phyloP scores from a whole-genome alignment of 2,113 vertebrate species.

The Microtus richardsoni region DNA sequence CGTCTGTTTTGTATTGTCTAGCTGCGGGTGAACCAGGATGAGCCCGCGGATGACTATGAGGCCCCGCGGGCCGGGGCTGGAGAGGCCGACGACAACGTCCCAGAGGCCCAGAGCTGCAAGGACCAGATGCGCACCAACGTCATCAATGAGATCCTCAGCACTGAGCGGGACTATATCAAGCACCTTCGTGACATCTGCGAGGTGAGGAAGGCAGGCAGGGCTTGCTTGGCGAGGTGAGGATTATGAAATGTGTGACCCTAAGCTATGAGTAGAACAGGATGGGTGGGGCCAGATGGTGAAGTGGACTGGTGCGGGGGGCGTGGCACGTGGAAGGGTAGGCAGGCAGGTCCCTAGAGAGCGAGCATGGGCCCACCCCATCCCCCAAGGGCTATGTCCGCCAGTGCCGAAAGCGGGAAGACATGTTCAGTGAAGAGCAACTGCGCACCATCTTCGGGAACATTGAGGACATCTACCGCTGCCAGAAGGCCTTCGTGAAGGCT shows the following conservation, averaged over 20 bases:
- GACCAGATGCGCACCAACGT: slow-evolving; percentile 98
- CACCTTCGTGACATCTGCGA: slow-evolving; percentile 99
- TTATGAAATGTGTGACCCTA: not conserved
- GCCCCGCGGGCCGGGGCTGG: slow-evolving; percentile 87
- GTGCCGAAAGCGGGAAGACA: slow-evolving; percentile 95
- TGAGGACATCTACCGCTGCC: slow-evolving; percentile 97
- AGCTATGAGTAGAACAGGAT: not conserved
- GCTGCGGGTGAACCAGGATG: slow-evolving; percentile 99
- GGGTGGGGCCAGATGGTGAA: not conserved
- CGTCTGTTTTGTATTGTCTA: not conserved
- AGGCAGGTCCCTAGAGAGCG: not conserved
- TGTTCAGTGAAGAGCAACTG: slow-evolving; percentile 97
- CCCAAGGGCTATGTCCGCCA: slow-evolving; percentile 97
- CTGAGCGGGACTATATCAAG: slow-evolving; percentile 97
- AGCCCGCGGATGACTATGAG: slow-evolving; percentile 92
- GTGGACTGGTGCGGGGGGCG: slow-evolving; percentile 82
- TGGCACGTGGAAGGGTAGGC: rapidly evolving
- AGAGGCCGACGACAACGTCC: slow-evolving; percentile 86
- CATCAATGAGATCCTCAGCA: slow-evolving; percentile 98
- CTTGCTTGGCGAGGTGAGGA: not conserved
- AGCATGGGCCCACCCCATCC: not conserved
- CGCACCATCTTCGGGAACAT: slow-evolving; percentile 96
- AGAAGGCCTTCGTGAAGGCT: slow-evolving; percentile 94
- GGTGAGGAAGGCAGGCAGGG: slow-evolving; percentile 88
- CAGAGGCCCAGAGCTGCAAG: slow-evolving; percentile 92